phyloP scores from a whole-genome alignment of 2,113 vertebrate genomes.

The Entomyzon cyanotis region DNA sequence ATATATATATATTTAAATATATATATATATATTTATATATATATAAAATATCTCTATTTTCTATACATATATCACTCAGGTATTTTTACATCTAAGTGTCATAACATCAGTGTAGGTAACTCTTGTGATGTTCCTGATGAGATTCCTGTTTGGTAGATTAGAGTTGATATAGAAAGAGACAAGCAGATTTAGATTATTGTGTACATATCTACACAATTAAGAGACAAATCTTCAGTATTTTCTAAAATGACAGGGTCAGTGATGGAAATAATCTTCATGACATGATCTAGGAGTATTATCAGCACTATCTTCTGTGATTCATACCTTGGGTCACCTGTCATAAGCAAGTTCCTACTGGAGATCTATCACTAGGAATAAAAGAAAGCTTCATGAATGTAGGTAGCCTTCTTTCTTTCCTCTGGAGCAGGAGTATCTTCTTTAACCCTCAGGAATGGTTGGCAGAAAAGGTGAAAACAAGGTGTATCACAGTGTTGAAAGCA shows the following conservation, averaged over 20 bases:
- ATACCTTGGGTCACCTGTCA: not conserved
- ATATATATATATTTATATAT: no score
- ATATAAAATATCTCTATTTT: not conserved
- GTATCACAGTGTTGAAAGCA: not conserved
- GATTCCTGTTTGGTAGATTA: not conserved
- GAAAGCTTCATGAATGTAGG: not conserved
- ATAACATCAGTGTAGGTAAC: not conserved
- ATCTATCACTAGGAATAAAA: not conserved
- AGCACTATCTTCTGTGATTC: not conserved
- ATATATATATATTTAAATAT: no score
- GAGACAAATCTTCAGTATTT: not conserved
- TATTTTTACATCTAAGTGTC: not conserved
- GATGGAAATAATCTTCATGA: not conserved
- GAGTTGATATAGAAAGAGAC: not conserved
- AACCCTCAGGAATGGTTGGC: not conserved
- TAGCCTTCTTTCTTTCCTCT: not conserved
- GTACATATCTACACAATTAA: not conserved
- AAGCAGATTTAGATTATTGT: not conserved
- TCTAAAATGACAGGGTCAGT: not conserved
- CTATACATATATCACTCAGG: not conserved
- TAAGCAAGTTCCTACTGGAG: not conserved
- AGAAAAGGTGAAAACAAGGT: not conserved
- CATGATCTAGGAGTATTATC: not conserved
- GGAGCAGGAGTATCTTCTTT: not conserved
- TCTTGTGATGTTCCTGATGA: accelerated